Base-by-base conservation (phyloP, 2,797 vertebrate species). In the Sebastes diaconus region DNA sequence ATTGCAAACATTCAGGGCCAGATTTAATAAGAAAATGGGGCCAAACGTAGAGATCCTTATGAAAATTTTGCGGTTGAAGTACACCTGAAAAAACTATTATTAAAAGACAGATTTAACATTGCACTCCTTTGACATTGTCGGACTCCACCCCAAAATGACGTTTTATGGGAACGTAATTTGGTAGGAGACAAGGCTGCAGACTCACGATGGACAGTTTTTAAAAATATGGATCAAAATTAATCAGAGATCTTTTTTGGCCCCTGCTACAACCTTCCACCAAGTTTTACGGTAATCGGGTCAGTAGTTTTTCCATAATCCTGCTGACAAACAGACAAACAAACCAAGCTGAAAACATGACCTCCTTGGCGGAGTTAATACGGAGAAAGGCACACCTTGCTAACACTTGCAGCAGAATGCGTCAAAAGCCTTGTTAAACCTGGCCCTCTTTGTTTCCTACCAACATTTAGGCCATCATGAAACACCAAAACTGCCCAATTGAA, bases 11-110 rank as follows among this genome's bases (percentile, higher is more conserved):
- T 50, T 60, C 20, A 54, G 22, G 6, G 5, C 14, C 60, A 71
- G 30, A 22, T 46, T 30, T n/a, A 16, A 30, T 8, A 46, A 60
- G 36, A 39, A 61, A 61, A 9, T 4, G 8, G 14, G 57, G 25
- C 1, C 16, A 30, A 42, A 60, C 58, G 1, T 20, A 20, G 27
- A 0, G 27, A 30, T 39, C 36, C 36, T 39, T 0, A 0, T 0
- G 36, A 39, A 13, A 0, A 13, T 39, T 39, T 39, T 0, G 36
- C 5, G 36, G 36, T 39, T 60, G 2, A 55, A 50, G 18, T 16
- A 0, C 55, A 58, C 24, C 55, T 50, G 8, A 18, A 50, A 50
- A 58, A 58, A 27, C 1, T 8, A 25, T 58, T 25, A 58, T 27
- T 58, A 27, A 14, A 27, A 12, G 13, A 25, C 55, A 25, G 6